phyloP scores from a whole-genome alignment of 2,888 invertebrate species.

The Abscondita cerata region DNA sequence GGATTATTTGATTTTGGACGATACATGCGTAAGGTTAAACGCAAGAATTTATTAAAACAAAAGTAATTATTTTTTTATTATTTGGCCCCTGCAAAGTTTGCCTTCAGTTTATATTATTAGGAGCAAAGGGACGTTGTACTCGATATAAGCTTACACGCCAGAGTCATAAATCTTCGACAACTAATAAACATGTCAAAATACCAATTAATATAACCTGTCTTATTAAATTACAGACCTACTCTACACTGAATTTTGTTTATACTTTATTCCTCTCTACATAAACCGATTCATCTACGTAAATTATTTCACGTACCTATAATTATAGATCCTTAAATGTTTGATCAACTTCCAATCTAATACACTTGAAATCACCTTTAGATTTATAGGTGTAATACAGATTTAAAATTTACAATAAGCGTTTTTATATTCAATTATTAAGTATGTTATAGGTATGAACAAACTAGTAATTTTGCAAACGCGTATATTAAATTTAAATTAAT shows the following conservation, averaged over 20 bases:
- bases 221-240: slow-evolving; percentile 27
- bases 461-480: too few relatives aligned
- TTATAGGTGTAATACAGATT: too few relatives aligned
- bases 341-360: too few relatives aligned
- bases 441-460: too few relatives aligned
- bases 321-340: too few relatives aligned
- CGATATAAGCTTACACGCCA: slow-evolving; percentile 19
- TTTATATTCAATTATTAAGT: too few relatives aligned
- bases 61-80: neutral
- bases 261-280: slow-evolving; percentile 8
- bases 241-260: slow-evolving; percentile 17
- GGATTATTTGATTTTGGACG: slow-evolving; percentile 30
- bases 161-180: slow-evolving; percentile 28
- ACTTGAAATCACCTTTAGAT: too few relatives aligned
- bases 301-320: too few relatives aligned
- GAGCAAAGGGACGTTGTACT: slow-evolving; percentile 29
- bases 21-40: slow-evolving; percentile 6
- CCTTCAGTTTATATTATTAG: slow-evolving; percentile 10
- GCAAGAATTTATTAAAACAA: too few relatives aligned
- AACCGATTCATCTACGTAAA: neutral
- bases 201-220: slow-evolving; percentile 33
- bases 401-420: too few relatives aligned
- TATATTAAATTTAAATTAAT: too few relatives aligned
- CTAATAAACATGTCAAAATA: slow-evolving; percentile 34
- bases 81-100: neutral